Base-by-base conservation (phyloP, 2,888 invertebrate species). In the Agonopterix arenella region DNA sequence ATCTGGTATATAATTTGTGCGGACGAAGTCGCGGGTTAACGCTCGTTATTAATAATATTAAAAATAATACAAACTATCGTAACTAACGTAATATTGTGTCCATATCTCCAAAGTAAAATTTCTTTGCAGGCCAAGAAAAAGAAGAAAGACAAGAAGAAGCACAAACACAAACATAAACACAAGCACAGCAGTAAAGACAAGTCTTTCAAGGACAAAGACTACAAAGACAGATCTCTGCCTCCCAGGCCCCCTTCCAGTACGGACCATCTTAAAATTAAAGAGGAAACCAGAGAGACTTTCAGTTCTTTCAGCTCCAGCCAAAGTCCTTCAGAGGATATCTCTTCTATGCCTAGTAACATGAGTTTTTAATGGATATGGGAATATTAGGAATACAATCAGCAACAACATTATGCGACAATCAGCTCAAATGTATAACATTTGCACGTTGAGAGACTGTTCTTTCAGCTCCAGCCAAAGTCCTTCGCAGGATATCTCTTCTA, bases 131-230 rank as follows among this genome's bases (percentile, higher is more conserved):
- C 84, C 4, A 93, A 93, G 78, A 94, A 94, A 79, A 93, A 93
- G 80, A 94, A 94, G 73, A 94, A 95, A 64, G 93, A 94, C 45
- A 94, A 95, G 63, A 93, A 94, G 66, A 94, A 94, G 68, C 93
- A 97, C 80, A 97, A 97, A 73, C 96, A 97, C 74, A 97, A 97
- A 74, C 96, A 97, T 69, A 97, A 96, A 70, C 95, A 97, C 72
- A 96, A 96, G 64, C 95, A 96, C 71, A 95, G 84, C 70, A 85
- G 76, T 57, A 88, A 84, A 61, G 85, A 85, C 42, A 82, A 80
- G 52, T 58, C 64, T 2, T 60, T 64, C 9, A 78, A 77, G 55
- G 80, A 92, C 47, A 90, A 92, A 68, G 91, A 92, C 1, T 73
- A 80, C 37, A 80, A 70, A 48, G 74, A 73, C 52, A 62, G 64